Evolutionary conservation across 2,888 invertebrate species (phyloP).

Genomic region (Leptinotarsa rubiginosa): DNA sequence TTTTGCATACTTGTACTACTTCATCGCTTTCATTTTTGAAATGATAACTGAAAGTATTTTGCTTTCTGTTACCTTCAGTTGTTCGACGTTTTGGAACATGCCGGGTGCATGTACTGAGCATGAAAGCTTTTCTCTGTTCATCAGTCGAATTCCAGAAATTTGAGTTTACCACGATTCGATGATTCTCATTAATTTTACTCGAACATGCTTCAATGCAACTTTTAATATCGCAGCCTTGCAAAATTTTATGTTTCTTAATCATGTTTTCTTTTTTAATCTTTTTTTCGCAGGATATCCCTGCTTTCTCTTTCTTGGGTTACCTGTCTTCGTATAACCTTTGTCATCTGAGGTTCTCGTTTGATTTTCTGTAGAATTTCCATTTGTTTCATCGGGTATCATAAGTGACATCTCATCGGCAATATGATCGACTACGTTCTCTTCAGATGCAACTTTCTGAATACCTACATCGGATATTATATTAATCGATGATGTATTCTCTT

Average conservation of each 20-base stretch:
- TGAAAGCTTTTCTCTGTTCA: slow-evolving; percentile 1
- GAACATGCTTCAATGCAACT: not conserved
- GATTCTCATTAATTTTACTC: not conserved
- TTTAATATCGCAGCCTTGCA: not conserved
- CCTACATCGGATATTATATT: not conserved
- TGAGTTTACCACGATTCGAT: not conserved
- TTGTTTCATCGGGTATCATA: not conserved
- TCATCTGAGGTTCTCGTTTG: not conserved
- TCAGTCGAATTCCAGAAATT: not conserved
- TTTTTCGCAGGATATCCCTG: not conserved
- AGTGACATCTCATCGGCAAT: not conserved
- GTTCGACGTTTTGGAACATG: slow-evolving; percentile 11
- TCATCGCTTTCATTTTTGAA: slow-evolving; percentile 15
- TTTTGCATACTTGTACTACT: slow-evolving; percentile 15
- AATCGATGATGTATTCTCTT: not conserved
- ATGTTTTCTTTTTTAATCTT: slow-evolving; percentile 4
- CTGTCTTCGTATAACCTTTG: not conserved
- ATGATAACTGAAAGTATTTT: slow-evolving; percentile 19
- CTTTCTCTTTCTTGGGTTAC: not conserved
- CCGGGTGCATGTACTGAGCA: not conserved
- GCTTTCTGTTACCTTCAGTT: slow-evolving; percentile 10
- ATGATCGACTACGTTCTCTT: slow-evolving; percentile 5
- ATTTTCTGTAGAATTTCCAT: not conserved
- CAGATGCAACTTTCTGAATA: slow-evolving; percentile 1
- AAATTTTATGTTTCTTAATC: not conserved